Percentiles rank a stretch among this genome's conserved stretches.
These are phyloP conservation scores for Ennomos erosarius DNA, from an alignment of 2,888 invertebrate genomes.

Conservation along the genomic window DNA sequence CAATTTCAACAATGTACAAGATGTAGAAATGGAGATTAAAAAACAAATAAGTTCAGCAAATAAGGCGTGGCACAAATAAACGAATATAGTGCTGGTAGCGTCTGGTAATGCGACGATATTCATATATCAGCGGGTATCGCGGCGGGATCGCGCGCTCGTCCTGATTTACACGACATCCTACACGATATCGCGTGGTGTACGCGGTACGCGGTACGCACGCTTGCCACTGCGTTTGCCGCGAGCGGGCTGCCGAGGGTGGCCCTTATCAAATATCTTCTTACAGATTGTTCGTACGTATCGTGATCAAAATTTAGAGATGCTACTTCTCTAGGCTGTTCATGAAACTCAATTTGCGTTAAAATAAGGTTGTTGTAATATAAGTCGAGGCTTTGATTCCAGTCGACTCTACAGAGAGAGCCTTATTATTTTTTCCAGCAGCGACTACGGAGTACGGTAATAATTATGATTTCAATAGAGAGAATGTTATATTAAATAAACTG, in stretches of 20 bases:
- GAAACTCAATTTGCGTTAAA: background rate
- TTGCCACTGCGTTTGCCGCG: conserved; percentile 28
- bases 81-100: conserved; percentile 44
- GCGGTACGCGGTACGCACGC: conserved; percentile 35
- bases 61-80: conserved; percentile 45
- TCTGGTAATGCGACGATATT: conserved; percentile 69
- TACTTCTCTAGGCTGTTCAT: conserved; percentile 16
- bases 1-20: conserved; percentile 32
- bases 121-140: conserved; percentile 75
- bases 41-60: conserved; percentile 39
- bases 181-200: conserved; percentile 55
- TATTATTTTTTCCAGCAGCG: no score
- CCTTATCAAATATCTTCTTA: conserved; percentile 37
- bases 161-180: conserved; percentile 76
- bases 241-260: conserved; percentile 48
- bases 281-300: conserved; percentile 34
- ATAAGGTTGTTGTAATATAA: background rate
- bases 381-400: no score
- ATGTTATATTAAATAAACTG: no score
- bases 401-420: no score
- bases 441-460: no score
- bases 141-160: conserved; percentile 65
- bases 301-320: conserved; percentile 30
- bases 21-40: background rate
- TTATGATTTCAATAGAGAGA: no score